phyloP scores from a whole-genome alignment of 2,797 vertebrate species.

The Notoglanidium macrostoma region DNA sequence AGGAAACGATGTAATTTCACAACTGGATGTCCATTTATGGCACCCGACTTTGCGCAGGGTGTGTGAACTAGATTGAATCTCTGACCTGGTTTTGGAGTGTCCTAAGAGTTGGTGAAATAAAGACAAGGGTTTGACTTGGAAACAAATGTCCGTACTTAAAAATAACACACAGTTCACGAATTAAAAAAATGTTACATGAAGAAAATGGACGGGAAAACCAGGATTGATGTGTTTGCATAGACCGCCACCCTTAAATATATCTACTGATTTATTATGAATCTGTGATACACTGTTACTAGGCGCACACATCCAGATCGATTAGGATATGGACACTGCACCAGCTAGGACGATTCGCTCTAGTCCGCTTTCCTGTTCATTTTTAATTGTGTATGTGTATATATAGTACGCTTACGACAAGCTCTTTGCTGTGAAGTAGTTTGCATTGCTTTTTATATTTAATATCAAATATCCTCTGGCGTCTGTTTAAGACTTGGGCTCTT shows the following conservation, averaged over 20 bases:
- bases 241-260: not conserved
- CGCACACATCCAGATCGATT: slow-evolving; percentile 52
- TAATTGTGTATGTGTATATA: slow-evolving; percentile 63
- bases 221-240: not conserved
- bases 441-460: slow-evolving; percentile 70
- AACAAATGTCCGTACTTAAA: not conserved
- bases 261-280: slow-evolving; percentile 55
- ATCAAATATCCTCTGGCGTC: slow-evolving; percentile 47
- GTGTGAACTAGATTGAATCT: slow-evolving; percentile 78
- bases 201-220: not conserved
- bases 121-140: not conserved
- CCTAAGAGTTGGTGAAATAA: slow-evolving; percentile 35
- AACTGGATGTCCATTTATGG: slow-evolving; percentile 53
- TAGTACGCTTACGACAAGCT: slow-evolving; percentile 60
- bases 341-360: slow-evolving; percentile 76
- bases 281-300: slow-evolving; percentile 70
- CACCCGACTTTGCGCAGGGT: slow-evolving; percentile 54
- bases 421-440: slow-evolving; percentile 67
- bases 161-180: not conserved
- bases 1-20: slow-evolving; percentile 57
- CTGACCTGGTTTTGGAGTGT: slow-evolving; percentile 69
- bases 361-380: slow-evolving; percentile 66
- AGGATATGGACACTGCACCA: slow-evolving; percentile 63
- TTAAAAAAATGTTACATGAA: not conserved
- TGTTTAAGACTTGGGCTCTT: slow-evolving; percentile 58